Evolutionary conservation across 1,140 invertebrate genomes (phyloP).

Genomic region (Macrotrachela quadricornifera): DNA sequence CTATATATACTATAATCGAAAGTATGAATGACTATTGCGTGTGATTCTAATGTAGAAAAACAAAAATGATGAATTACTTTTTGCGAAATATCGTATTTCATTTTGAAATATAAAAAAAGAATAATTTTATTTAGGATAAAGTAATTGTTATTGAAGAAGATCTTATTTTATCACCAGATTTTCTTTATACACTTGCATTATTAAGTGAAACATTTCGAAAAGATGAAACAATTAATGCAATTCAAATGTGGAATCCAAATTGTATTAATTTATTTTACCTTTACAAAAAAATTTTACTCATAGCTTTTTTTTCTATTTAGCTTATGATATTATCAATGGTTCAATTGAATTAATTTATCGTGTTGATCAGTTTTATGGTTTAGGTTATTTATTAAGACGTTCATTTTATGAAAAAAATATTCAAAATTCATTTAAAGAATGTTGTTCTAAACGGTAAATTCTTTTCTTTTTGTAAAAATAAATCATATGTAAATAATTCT

Average conservation of each 20-base stretch:
- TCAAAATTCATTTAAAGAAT: constrained; percentile 11
- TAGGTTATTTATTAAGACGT: constrained; percentile 20
- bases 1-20: too few species aligned
- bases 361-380: constrained; percentile 21
- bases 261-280: too few species aligned
- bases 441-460: constrained; percentile 13
- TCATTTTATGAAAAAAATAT: constrained; percentile 13
- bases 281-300: background rate
- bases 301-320: constrained; percentile 12
- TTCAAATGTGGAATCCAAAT: constrained; percentile 35
- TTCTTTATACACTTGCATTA: constrained; percentile 32
- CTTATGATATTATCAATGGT: constrained; percentile 19
- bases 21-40: too few species aligned
- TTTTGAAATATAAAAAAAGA: constrained; percentile 5
- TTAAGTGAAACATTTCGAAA: constrained; percentile 20
- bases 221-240: constrained; percentile 25
- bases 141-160: constrained; percentile 33
- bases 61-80: too few species aligned
- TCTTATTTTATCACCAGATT: constrained; percentile 32
- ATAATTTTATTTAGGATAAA: background rate
- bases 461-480: too few species aligned
- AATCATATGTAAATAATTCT: too few species aligned
- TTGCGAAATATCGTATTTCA: too few species aligned
- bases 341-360: constrained; percentile 17
- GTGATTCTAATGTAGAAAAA: background rate